phyloP scores from a whole-genome alignment of 2,797 vertebrate genomes.

The Crax fasciolata region DNA sequence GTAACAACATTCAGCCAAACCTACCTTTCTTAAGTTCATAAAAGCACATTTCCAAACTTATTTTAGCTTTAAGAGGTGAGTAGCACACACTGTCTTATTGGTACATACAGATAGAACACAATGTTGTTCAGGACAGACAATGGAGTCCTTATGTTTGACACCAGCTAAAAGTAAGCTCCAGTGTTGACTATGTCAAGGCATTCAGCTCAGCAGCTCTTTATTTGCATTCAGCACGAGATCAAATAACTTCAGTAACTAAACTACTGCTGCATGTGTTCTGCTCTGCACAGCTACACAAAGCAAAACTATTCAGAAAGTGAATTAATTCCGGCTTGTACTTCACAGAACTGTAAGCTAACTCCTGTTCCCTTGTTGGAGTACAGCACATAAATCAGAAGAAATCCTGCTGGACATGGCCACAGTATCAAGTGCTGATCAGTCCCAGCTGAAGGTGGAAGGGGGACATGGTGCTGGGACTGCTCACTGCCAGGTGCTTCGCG shows the following conservation, averaged over 20 bases:
- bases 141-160: neutral
- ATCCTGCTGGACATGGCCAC: neutral
- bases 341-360: neutral
- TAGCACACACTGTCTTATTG: neutral
- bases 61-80: neutral
- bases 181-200: constrained; percentile 29
- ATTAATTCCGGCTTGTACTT: constrained; percentile 32
- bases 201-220: neutral
- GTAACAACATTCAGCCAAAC: neutral
- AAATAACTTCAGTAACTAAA: constrained; percentile 34
- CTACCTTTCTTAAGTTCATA: neutral
- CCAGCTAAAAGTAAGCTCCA: constrained; percentile 7
- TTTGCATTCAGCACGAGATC: constrained; percentile 27
- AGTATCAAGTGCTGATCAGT: neutral
- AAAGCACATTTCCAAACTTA: neutral
- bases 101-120: neutral
- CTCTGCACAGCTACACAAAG: constrained; percentile 35
- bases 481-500: neutral
- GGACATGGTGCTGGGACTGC: neutral
- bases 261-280: neutral
- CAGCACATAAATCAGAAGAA: neutral
- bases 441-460: neutral
- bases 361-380: neutral
- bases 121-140: neutral
- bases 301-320: constrained; percentile 22